Conservation (phyloP, 2,113 vertebrate species). For the Chascanopsetta lugubris region DNA sequence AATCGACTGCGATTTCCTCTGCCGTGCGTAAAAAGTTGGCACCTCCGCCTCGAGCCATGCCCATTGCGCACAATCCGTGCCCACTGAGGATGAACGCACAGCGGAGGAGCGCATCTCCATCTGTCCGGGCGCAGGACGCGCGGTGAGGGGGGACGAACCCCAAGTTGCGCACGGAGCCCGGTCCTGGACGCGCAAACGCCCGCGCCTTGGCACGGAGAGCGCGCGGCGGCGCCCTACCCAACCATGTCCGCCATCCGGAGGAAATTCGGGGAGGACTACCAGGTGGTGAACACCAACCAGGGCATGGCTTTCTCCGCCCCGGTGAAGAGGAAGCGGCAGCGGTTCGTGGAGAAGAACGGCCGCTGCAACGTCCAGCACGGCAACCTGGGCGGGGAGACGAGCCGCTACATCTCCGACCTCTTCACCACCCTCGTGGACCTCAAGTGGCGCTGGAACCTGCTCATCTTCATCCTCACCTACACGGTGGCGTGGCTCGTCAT, state of each 20-base stretch:
- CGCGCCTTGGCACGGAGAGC: conserved; percentile 18
- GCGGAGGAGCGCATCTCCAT: conserved; percentile 44
- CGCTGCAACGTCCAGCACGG: conserved; percentile 91
- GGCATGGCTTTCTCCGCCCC: conserved; percentile 74
- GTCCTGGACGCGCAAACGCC: too few species aligned
- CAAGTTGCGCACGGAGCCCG: conserved; percentile 61
- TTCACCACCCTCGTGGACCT: conserved; percentile 91
- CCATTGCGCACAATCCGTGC: conserved; percentile 65
- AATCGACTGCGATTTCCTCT: too few species aligned
- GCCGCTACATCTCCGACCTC: conserved; percentile 87
- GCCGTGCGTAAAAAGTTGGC: conserved; percentile 41
- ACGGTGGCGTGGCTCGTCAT: conserved; percentile 90
- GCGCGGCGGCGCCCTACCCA: not conserved
- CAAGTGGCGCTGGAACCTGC: conserved; percentile 92
- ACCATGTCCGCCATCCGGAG: conserved; percentile 84
- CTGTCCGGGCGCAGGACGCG: conserved; percentile 36
- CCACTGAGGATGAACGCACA: conserved; percentile 35
- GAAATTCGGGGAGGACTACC: conserved; percentile 88
- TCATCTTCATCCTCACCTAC: conserved; percentile 90
- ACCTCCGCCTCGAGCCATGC: conserved; percentile 39
- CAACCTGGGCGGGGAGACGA: conserved; percentile 88
- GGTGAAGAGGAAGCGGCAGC: conserved; percentile 84
- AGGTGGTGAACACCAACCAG: conserved; percentile 81
- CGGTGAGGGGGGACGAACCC: conserved; percentile 32
- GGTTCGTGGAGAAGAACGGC: conserved; percentile 91